A percentile compares a stretch with the other conserved stretches of the same genome.
Conservation (phyloP, 35 echinoderm and acorn worm species). For the Hemicentrotus pulcherrimus region DNA sequence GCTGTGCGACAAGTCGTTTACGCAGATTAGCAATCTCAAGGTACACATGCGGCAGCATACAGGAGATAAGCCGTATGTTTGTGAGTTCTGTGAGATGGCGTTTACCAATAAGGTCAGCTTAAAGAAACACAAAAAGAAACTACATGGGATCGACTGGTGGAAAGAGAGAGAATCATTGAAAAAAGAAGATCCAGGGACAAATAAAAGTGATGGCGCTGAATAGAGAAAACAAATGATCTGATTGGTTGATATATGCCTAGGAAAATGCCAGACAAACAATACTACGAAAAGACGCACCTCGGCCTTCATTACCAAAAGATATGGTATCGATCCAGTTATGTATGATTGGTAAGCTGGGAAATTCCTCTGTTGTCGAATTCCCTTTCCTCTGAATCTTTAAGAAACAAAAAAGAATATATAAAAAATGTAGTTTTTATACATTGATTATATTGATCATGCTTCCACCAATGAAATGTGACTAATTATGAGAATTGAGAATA, state of each 20-base stretch:
- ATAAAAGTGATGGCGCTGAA: background rate
- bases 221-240: too few relatives aligned
- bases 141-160: slow-evolving; percentile 85
- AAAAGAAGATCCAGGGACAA: background rate
- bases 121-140: slow-evolving; percentile 76
- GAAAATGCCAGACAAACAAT: too few relatives aligned
- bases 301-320: too few relatives aligned
- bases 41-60: slow-evolving; percentile 77
- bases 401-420: background rate
- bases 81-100: slow-evolving; percentile 68
- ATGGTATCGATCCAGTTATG: too few relatives aligned
- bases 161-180: slow-evolving; percentile 8
- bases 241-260: too few relatives aligned
- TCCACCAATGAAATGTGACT: too few relatives aligned
- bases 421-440: background rate
- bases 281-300: too few relatives aligned
- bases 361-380: background rate
- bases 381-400: background rate
- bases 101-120: slow-evolving; percentile 87
- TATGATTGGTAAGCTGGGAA: too few relatives aligned
- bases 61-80: slow-evolving; percentile 72
- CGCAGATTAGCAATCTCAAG: slow-evolving; percentile 62
- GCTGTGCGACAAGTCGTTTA: slow-evolving; percentile 63
- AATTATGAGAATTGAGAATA: too few relatives aligned
- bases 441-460: too few relatives aligned